Evolutionary conservation across 2,888 invertebrate genomes (phyloP), one percentile per base, ranked within the genome.

Genomic region (Cheilosia variabilis): DNA sequence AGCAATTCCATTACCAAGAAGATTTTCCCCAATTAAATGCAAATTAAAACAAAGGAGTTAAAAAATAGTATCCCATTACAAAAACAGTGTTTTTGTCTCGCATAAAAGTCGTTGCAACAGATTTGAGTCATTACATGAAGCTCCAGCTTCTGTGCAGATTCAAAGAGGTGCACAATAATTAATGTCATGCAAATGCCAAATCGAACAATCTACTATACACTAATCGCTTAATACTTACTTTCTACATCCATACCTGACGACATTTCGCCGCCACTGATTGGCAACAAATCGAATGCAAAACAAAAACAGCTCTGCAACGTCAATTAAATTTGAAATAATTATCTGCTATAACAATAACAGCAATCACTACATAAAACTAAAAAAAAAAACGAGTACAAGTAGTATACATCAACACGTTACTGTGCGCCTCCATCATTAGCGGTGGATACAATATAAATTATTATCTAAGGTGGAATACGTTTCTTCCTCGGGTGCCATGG

Each of bases 251-350:
- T 37, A 13, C 37, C 4, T 37, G 37, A 37, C 13, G 13, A 77
- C 55, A 45, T 34, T 47, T 24, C 2, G 7, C 17, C 47, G 9
- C 37, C 17, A 1, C 37, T 27, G 24, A 34, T 34, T 19, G n/a
- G 81, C 72, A 81, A 86, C 86, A 86, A 86, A 76, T 86, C 72
- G 76, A 72, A 76, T 86, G 86, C 86, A 77, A 86, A 68, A 86
- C 86, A 81, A 86, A 86, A 80, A 80, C 79, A 72, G 57, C 41
- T 10, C 22, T 45, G 27, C 45, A 37, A 63, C 47, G 19, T 19
- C 27, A n/a, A 55, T 47, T 24, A 19, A 53, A 34, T 24, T 52
- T 5, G 15, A 60, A 24, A 43, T 58, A 58, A 41, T 17, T 47
- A 58, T 71, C 37, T 50, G 37, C 24, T 22, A 52, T 43, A 57